Evolutionary conservation across 2,797 vertebrate species (phyloP).

Genomic region (Borostomias antarcticus): DNA sequence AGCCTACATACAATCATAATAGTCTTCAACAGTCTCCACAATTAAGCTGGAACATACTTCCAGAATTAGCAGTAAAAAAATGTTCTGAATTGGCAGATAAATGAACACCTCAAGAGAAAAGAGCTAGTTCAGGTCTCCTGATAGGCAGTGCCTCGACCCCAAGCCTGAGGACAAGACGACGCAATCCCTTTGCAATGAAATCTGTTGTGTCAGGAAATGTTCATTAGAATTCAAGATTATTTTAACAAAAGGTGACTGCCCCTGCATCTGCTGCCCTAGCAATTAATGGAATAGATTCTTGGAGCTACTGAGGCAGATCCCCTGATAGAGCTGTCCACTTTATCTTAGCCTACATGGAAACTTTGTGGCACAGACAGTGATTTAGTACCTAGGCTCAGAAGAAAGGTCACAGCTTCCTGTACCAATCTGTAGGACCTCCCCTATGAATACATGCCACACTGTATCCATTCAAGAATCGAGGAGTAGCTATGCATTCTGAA

Average conservation of each 20-base stretch:
- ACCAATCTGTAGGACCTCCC: constrained; percentile 64
- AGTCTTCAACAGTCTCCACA: no score
- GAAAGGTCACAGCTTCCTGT: constrained; percentile 76
- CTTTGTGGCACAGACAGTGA: constrained; percentile 72
- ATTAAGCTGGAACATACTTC: not conserved
- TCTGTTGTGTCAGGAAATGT: constrained; percentile 51
- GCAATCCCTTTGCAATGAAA: constrained; percentile 28
- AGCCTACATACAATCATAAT: no score
- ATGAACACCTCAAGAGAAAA: no score
- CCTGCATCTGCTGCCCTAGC: constrained; percentile 69
- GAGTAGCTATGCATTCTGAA: no score
- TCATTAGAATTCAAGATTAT: constrained; percentile 62
- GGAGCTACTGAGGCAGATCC: constrained; percentile 73
- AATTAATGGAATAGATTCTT: constrained; percentile 75
- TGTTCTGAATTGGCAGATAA: not conserved
- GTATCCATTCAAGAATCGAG: constrained; percentile 39
- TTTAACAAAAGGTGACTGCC: constrained; percentile 74
- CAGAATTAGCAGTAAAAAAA: not conserved
- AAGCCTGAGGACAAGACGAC: constrained; percentile 29
- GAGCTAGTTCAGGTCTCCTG: not conserved
- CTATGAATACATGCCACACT: constrained; percentile 39
- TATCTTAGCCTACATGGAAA: constrained; percentile 70
- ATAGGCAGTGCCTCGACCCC: constrained; percentile 17
- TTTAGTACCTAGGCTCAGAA: constrained; percentile 65
- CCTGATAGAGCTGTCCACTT: constrained; percentile 77